Evolutionary conservation across 1,140 invertebrate genomes (phyloP).

Genomic region (Diabrotica undecimpunctata): DNA sequence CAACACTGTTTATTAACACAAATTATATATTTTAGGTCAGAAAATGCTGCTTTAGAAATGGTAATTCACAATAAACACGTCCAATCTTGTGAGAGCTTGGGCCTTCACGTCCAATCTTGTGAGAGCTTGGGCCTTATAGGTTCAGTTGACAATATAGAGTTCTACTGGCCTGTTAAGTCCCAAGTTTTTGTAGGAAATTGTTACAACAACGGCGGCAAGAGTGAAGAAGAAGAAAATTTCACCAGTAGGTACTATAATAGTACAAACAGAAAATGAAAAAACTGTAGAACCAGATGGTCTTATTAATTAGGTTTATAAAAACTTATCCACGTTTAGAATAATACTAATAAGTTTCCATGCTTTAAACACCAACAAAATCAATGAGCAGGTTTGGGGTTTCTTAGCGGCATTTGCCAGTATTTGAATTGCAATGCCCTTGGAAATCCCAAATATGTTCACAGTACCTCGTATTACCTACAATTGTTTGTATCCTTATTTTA

Average conservation of each 20-base stretch:
- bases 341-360: too few relatives aligned
- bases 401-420: slow-evolving; percentile 46
- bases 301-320: too few relatives aligned
- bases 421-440: slow-evolving; percentile 45
- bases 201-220: slow-evolving; percentile 6
- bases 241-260: too few relatives aligned
- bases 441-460: slow-evolving; percentile 44
- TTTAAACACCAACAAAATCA: slow-evolving; percentile 14
- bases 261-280: too few relatives aligned
- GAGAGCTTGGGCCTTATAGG: slow-evolving; percentile 43
- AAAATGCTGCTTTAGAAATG: too few relatives aligned
- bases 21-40: too few relatives aligned
- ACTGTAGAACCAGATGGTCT: too few relatives aligned
- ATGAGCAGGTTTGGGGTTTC: slow-evolving; percentile 44
- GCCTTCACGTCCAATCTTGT: slow-evolving; percentile 29
- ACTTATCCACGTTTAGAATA: too few relatives aligned
- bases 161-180: slow-evolving; percentile 49
- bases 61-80: too few relatives aligned
- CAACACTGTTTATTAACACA: too few relatives aligned
- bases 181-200: slow-evolving; percentile 36
- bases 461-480: background rate
- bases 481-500: background rate
- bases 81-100: slow-evolving; percentile 27
- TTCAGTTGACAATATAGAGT: slow-evolving; percentile 42
- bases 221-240: background rate